Base-by-base conservation (phyloP, 2,797 vertebrate genomes). In the Anniella stebbinsi region DNA sequence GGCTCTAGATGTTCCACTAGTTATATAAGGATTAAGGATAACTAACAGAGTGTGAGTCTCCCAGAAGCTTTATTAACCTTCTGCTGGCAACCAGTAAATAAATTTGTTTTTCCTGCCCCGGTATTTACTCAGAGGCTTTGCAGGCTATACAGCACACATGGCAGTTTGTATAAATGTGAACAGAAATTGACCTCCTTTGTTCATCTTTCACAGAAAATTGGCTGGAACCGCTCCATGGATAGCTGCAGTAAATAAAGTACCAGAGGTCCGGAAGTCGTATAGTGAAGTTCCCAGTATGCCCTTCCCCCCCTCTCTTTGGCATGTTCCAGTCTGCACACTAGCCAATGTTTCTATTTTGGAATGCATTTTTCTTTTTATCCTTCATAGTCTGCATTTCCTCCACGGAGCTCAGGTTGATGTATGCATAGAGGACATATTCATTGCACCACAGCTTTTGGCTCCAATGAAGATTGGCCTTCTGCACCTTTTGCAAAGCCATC, bases 31-130 rank as follows among this genome's bases (percentile, higher is more conserved):
- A 91, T 88, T 88, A 91, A 85, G 82, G 77, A 91, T 85, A 91
- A 86, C 41, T 75, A 86, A 85, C 38, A 88, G 38, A 73, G 70
- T 75, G 76, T 75, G 82, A 73, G 48, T 86, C 8, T 88, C 67
- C n/a, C 83, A 67, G 77, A 88, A 82, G 28, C 80, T 54, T 18
- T 76, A 86, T 91, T 88, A 90, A 88, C 86, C 25, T 85, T 91
- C 77, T 67, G 45, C 76, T 86, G 69, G 77, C 87, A 91, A 91
- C 87, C 76, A 88, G 83, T 91, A 86, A 88, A 88, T 88, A 91
- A 86, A 91, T 76, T 87, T 69, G 57, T 72, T 91, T 88, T 91
- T 87, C n/a, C 45, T 45, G 30, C 36, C 11, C 87, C 36, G 69
- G 87, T 86, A 66, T 86, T 86, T 91, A 88, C 45, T 91, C 77